Evolutionary conservation across 1,140 invertebrate genomes (phyloP), one percentile per base, ranked within the genome.

Genomic region (Pogonognathellus flavescens): DNA sequence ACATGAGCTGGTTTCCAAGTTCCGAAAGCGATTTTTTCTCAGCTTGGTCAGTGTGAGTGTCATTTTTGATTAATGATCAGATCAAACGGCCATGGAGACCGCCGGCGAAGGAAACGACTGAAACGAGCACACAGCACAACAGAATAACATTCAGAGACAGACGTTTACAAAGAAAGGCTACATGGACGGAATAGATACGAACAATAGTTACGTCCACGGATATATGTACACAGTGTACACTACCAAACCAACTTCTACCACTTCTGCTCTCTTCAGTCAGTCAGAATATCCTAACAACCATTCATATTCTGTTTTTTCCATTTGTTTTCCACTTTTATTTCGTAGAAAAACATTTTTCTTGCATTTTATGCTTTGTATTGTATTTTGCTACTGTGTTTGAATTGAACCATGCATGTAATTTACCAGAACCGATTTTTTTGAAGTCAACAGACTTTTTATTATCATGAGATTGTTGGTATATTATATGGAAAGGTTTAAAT

Each of bases 61-160:
- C 86, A 86, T 86, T 84, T 86, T 86, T 86, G 86, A 86, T 86
- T 86, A 84, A 86, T 86, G 86, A 86, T 62, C 82, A 80, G 85
- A 86, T 86, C 85, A 86, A 83, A 72, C 31, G 53, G 85, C 53
- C 60, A 83, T 57, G 31, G 62, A 59, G 82, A 53, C 57, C 25
- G 82, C 53, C 76, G 80, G 22, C 55, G 80, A 62, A 55, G 80
- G 66, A 70, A 52, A 86, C 18, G 57, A 82, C 50, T 62, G n/a
- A 57, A 60, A 82, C 10, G 53, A 66, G 62, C 53, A 82, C 50
- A 55, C 80, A 62, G 59, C 80, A 81, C 80, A 81, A 81, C 50
- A 81, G 80, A 57, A 80, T 52, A 80, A 81, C 80, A 53, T 57
- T 55, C 22, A 55, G 50, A 53, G 49, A 55, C 80, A 81, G 53